These are phyloP conservation scores for Cygnus atratus DNA, from an alignment of 2,113 vertebrate genomes.

Conservation along the genomic window DNA sequence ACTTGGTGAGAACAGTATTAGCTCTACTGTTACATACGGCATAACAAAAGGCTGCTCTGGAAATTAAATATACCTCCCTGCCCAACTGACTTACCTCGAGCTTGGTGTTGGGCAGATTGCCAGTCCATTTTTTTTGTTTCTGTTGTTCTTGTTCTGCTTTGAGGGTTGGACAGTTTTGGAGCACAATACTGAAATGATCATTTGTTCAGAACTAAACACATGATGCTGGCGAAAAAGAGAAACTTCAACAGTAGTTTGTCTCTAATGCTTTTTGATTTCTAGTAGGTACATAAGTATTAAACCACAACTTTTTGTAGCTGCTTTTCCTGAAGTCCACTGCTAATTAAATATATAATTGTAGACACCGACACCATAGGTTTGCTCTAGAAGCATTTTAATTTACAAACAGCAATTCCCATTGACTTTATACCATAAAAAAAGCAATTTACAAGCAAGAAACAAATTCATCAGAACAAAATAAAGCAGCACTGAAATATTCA, in stretches of 20 bases:
- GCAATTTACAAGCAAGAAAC: conserved; percentile 98
- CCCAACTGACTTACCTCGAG: too few relatives aligned
- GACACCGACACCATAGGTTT: conserved; percentile 57
- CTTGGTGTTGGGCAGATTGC: background rate
- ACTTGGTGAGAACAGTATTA: background rate
- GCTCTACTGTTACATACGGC: background rate
- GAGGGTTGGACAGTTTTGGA: background rate
- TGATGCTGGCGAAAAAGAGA: background rate
- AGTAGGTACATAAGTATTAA: background rate
- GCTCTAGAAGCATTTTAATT: conserved; percentile 99
- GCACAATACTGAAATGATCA: background rate
- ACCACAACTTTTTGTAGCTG: background rate
- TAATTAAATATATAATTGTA: background rate
- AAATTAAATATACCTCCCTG: background rate
- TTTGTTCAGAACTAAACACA: background rate
- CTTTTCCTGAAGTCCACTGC: background rate
- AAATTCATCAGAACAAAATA: conserved; percentile 82
- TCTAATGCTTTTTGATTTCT: background rate
- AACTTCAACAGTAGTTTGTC: background rate
- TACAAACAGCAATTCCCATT: conserved; percentile 97
- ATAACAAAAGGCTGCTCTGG: background rate
- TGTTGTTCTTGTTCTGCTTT: background rate
- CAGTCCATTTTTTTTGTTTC: background rate
- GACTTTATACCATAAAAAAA: conserved; percentile 98
- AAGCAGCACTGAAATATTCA: conserved; percentile 88